Percentiles rank a stretch among this genome's conserved stretches.
These are phyloP conservation scores for Sakesphorus luctuosus DNA, from an alignment of 2,113 vertebrate species.

Conservation along the genomic window DNA sequence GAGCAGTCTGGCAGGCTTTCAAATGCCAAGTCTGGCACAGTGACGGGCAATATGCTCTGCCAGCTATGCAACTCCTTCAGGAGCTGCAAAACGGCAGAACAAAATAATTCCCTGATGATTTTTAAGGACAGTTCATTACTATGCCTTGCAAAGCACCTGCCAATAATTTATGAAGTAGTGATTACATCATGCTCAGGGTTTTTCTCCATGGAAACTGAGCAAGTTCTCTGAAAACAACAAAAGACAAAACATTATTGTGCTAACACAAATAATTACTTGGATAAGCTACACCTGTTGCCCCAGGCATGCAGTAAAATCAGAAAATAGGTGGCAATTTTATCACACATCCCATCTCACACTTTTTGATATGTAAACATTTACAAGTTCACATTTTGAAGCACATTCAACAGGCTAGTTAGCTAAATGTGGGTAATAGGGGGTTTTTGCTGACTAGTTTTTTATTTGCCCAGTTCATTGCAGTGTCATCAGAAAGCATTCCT, in stretches of 20 bases:
- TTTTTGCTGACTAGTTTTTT: neutral
- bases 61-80: slow-evolving; percentile 43
- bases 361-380: neutral
- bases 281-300: neutral
- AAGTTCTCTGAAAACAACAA: neutral
- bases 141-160: neutral
- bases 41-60: slow-evolving; percentile 24
- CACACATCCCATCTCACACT: neutral
- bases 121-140: neutral
- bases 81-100: neutral
- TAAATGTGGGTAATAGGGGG: neutral
- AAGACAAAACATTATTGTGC: neutral
- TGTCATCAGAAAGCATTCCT: neutral
- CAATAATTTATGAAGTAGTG: neutral
- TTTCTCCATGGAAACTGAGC: neutral
- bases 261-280: neutral
- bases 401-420: neutral
- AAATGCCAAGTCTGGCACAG: neutral
- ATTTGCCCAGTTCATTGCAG: neutral
- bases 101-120: neutral
- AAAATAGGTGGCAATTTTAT: neutral
- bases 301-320: neutral
- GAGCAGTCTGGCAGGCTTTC: slow-evolving; percentile 21
- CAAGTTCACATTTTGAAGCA: neutral
- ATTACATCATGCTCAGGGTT: neutral